Conservation (phyloP, 1,140 invertebrate species). For the Dufourea novaeangliae region DNA sequence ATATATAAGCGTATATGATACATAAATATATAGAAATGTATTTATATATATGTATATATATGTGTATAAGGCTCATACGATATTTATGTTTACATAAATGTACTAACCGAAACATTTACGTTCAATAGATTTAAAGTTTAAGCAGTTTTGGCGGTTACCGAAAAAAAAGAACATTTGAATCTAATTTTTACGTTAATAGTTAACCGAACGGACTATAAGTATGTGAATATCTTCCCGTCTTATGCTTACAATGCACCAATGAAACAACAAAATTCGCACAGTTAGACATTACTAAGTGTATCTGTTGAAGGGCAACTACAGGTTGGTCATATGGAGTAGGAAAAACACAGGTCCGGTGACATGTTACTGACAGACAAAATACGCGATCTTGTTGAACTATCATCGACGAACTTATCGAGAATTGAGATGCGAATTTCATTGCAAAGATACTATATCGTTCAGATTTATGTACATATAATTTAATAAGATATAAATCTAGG, state of each 20-base stretch:
- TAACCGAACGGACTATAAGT: slow-evolving; percentile 32
- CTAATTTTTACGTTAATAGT: slow-evolving; percentile 55
- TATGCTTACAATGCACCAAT: slow-evolving; percentile 34
- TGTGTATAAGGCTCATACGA: slow-evolving; percentile 48
- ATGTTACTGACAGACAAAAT: slow-evolving; percentile 8
- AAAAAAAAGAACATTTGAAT: slow-evolving; percentile 37
- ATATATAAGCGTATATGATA: slow-evolving; percentile 21
- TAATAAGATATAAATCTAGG: slow-evolving; percentile 24
- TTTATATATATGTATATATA: slow-evolving; percentile 49
- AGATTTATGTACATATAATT: slow-evolving; percentile 35
- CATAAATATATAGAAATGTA: slow-evolving; percentile 23
- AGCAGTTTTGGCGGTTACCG: slow-evolving; percentile 56
- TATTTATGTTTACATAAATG: slow-evolving; percentile 47
- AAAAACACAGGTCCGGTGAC: neutral
- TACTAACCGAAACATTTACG: slow-evolving; percentile 42
- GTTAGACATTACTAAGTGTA: slow-evolving; percentile 10
- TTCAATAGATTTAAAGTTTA: slow-evolving; percentile 30
- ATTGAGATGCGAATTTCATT: slow-evolving; percentile 8
- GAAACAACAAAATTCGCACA: slow-evolving; percentile 32
- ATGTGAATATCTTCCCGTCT: slow-evolving; percentile 24
- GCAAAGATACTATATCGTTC: slow-evolving; percentile 3
- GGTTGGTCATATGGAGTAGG: slow-evolving; percentile 17
- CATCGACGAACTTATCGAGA: neutral
- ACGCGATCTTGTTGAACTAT: slow-evolving; percentile 12
- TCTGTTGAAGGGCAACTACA: neutral